Percentiles rank a stretch among this genome's conserved stretches.
phyloP scores from a whole-genome alignment of 2,888 invertebrate species.

The Flexamia atlantica region DNA sequence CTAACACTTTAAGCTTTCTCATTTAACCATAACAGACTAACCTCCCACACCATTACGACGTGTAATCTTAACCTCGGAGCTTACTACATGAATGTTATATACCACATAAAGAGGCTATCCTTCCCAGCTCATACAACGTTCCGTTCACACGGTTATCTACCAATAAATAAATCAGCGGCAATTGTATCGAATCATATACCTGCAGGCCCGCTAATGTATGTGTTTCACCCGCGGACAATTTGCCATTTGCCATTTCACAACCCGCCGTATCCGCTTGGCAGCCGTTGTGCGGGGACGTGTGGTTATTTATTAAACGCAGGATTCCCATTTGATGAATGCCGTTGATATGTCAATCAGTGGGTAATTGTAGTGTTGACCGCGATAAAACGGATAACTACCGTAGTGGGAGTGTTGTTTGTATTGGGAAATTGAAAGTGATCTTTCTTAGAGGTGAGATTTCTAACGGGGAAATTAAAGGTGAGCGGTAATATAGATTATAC shows the following conservation, averaged over 20 bases:
- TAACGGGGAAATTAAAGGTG: too few species aligned
- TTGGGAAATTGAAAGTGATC: too few species aligned
- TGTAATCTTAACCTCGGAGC: not conserved
- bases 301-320: not conserved
- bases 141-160: constrained; percentile 28
- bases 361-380: not conserved
- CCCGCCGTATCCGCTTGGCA: constrained; percentile 33
- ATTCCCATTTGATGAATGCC: constrained; percentile 17
- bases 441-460: not conserved
- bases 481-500: too few species aligned
- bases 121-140: not conserved
- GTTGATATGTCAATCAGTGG: not conserved
- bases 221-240: constrained; percentile 28
- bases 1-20: too few species aligned
- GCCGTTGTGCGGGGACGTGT: not conserved
- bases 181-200: constrained; percentile 49
- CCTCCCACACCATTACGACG: not conserved
- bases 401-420: too few species aligned
- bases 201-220: constrained; percentile 18
- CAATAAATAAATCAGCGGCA: constrained; percentile 51
- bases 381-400: not conserved
- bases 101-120: constrained; percentile 1
- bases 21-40: too few species aligned
- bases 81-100: not conserved
- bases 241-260: constrained; percentile 28